Evolutionary conservation across 2,797 vertebrate species (phyloP).

Genomic region (Onychomys leucogaster): DNA sequence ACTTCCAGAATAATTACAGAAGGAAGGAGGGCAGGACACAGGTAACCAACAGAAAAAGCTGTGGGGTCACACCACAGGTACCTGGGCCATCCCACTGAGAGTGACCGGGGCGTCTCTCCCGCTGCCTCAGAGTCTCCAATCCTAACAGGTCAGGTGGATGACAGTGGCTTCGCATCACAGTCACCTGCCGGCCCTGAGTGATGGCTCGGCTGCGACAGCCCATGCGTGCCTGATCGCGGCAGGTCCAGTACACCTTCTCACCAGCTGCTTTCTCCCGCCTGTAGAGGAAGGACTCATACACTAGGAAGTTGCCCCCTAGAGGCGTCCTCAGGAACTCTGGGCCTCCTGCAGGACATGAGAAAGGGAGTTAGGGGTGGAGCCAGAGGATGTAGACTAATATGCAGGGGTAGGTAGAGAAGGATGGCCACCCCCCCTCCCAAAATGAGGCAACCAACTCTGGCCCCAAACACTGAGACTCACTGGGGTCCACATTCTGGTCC

Average conservation of each 20-base stretch:
- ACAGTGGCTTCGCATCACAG: slow-evolving; percentile 72
- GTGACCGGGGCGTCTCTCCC: background rate
- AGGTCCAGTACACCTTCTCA: slow-evolving; percentile 78
- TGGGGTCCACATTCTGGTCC: background rate
- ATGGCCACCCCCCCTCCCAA: background rate
- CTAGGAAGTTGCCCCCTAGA: slow-evolving; percentile 79
- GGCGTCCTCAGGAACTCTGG: slow-evolving; percentile 77
- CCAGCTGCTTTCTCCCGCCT: slow-evolving; percentile 59
- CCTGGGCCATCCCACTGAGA: slow-evolving; percentile 59
- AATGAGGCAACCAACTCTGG: accelerated
- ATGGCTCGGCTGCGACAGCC: slow-evolving; percentile 77
- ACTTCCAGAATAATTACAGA: background rate
- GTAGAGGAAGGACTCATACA: slow-evolving; percentile 76
- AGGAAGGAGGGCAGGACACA: accelerated
- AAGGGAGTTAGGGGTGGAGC: background rate
- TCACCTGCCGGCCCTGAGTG: slow-evolving; percentile 74
- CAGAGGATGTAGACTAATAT: background rate
- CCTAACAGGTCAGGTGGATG: slow-evolving; percentile 71
- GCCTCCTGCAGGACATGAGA: slow-evolving; percentile 14
- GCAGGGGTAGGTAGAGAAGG: background rate
- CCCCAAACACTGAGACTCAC: slow-evolving; percentile 44
- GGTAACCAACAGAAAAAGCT: background rate
- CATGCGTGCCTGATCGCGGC: slow-evolving; percentile 76
- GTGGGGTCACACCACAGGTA: background rate
- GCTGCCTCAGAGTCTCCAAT: slow-evolving; percentile 73